These are phyloP conservation scores for Isoperla grammatica DNA, from an alignment of 2,888 invertebrate genomes.

Conservation along the genomic window DNA sequence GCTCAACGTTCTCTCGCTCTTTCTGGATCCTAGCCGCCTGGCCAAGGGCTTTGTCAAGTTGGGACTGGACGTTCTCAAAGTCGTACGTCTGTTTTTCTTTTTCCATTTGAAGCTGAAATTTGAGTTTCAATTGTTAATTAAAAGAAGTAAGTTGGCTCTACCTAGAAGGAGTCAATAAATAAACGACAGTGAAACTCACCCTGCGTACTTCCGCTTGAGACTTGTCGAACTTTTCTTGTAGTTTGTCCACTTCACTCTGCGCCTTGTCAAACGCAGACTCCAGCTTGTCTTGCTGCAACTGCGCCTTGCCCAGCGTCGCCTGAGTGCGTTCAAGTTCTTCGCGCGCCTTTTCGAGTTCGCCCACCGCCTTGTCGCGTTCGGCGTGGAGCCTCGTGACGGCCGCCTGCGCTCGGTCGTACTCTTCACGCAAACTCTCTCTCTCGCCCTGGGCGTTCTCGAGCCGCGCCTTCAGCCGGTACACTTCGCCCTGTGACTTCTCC, in stretches of 20 bases:
- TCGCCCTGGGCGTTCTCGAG: conserved; percentile 93
- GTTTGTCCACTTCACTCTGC: conserved; percentile 83
- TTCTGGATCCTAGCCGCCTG: conserved; percentile 84
- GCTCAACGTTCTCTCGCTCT: conserved; percentile 77
- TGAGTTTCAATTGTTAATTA: not conserved
- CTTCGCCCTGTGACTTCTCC: conserved; percentile 89
- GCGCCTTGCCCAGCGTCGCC: conserved; percentile 84
- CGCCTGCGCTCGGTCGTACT: conserved; percentile 81
- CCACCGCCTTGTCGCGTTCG: conserved; percentile 80
- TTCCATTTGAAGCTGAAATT: conserved; percentile 61
- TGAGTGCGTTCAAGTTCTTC: conserved; percentile 87
- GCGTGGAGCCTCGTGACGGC: conserved; percentile 78
- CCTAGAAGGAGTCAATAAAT: too few relatives aligned
- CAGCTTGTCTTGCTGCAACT: conserved; percentile 85
- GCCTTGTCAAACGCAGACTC: conserved; percentile 84
- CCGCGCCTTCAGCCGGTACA: conserved; percentile 88
- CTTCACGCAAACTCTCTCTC: conserved; percentile 87
- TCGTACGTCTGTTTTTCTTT: conserved; percentile 88
- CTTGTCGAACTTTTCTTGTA: conserved; percentile 84
- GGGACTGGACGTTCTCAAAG: conserved; percentile 84
- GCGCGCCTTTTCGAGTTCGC: conserved; percentile 77
- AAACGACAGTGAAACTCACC: conserved; percentile 54
- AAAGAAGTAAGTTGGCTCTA: too few relatives aligned
- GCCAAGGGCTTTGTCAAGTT: conserved; percentile 84
- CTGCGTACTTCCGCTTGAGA: conserved; percentile 74